phyloP scores from a whole-genome alignment of 2,888 invertebrate species.

The Conomelus anceps region DNA sequence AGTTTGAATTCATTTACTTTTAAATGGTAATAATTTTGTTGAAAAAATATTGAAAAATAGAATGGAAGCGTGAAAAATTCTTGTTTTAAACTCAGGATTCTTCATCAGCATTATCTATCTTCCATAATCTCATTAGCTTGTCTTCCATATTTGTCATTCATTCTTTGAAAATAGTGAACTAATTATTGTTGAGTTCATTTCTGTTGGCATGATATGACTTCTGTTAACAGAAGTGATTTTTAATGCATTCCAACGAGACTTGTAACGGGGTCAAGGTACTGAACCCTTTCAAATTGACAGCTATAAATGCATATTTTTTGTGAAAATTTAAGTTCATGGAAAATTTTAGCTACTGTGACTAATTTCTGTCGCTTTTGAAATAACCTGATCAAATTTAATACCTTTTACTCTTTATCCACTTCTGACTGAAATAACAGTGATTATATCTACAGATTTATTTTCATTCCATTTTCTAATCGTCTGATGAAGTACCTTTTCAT shows the following conservation, averaged over 20 bases:
- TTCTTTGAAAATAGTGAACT: neutral
- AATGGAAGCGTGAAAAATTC: neutral
- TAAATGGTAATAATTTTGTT: neutral
- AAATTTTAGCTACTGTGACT: no score
- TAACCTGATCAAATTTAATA: no score
- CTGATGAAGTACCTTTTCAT: no score
- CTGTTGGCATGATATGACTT: no score
- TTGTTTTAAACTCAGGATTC: neutral
- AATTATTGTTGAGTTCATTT: neutral
- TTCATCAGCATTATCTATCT: neutral
- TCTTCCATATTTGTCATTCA: neutral
- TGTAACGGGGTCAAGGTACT: neutral
- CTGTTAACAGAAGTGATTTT: neutral
- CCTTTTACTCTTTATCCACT: no score
- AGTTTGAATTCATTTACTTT: neutral
- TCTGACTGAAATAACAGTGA: no score
- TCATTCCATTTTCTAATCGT: no score
- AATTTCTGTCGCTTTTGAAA: no score
- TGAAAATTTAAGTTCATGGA: no score
- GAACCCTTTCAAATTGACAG: neutral
- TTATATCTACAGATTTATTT: no score
- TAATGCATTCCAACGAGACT: neutral
- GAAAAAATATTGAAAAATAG: neutral
- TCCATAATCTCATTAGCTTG: neutral
- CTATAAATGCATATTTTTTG: neutral